phyloP scores from a whole-genome alignment of 2,113 vertebrate genomes.

The Paramormyrops kingsleyae region DNA sequence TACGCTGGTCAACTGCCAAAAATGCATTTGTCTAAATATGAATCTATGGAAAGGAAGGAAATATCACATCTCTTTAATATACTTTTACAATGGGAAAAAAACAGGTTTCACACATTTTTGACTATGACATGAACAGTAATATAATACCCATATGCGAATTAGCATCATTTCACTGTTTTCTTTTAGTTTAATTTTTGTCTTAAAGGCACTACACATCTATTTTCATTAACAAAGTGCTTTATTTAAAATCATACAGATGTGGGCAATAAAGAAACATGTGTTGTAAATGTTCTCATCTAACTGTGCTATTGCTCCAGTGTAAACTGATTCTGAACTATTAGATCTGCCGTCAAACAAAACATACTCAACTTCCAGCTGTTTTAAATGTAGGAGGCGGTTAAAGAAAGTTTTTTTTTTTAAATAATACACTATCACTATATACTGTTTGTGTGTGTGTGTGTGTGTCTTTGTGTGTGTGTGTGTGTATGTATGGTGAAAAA shows the following conservation, averaged over 20 bases:
- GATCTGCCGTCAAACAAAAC: constrained; percentile 38
- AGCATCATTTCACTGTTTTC: constrained; percentile 18
- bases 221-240: constrained; percentile 33
- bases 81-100: background rate
- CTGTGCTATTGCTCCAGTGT: constrained; percentile 38
- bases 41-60: background rate
- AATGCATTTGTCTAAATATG: background rate
- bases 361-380: constrained; percentile 37
- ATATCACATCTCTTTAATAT: background rate
- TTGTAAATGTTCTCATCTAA: constrained; percentile 43
- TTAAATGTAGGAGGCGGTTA: background rate
- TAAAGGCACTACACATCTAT: constrained; percentile 29
- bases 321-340: constrained; percentile 37
- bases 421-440: background rate
- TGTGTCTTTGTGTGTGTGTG: too few species aligned
- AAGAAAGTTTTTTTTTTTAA: background rate
- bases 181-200: constrained; percentile 16
- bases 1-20: background rate
- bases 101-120: background rate
- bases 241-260: constrained; percentile 46
- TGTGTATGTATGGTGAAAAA: too few species aligned
- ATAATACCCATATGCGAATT: constrained; percentile 15
- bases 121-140: constrained; percentile 12
- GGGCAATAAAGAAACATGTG: constrained; percentile 54
- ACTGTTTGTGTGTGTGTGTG: background rate